A percentile compares a stretch with the other conserved stretches of the same genome.
phyloP scores from a whole-genome alignment of 1,140 invertebrate genomes.

The Lordiphosa collinella region DNA sequence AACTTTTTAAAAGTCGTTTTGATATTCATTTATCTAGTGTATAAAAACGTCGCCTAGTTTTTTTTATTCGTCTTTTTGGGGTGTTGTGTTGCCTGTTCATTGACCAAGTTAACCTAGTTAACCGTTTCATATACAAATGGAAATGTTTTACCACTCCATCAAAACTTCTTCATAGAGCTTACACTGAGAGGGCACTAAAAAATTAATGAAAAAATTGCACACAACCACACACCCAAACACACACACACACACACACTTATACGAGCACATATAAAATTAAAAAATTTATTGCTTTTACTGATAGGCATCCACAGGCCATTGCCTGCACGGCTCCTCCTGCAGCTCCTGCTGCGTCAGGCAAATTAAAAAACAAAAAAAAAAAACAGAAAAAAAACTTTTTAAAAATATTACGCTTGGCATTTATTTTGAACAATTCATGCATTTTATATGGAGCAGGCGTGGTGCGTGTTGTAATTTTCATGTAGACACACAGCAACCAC shows the following conservation, averaged over 20 bases:
- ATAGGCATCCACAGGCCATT: constrained; percentile 51
- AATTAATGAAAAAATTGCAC: constrained; percentile 67
- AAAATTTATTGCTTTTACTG: constrained; percentile 73
- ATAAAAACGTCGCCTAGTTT: too few relatives aligned
- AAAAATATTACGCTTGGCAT: constrained; percentile 66
- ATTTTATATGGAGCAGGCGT: constrained; percentile 54
- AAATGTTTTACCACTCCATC: too few relatives aligned
- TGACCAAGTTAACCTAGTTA: too few relatives aligned
- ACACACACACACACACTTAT: background rate
- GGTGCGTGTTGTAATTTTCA: constrained; percentile 62
- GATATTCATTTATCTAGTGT: too few relatives aligned
- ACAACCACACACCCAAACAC: constrained; percentile 13
- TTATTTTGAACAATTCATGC: constrained; percentile 70
- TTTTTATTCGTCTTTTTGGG: too few relatives aligned
- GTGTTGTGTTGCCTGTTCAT: too few relatives aligned
- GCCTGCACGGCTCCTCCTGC: constrained; percentile 13
- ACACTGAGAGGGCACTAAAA: constrained; percentile 54
- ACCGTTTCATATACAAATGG: too few relatives aligned
- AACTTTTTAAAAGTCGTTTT: too few relatives aligned
- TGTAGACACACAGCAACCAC: constrained; percentile 49
- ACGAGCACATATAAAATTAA: constrained; percentile 58
- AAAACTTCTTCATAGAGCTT: constrained; percentile 1
- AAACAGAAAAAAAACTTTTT: constrained; percentile 24
- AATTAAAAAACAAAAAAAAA: constrained; percentile 55
- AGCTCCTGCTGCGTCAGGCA: constrained; percentile 17